A percentile compares a stretch with the other conserved stretches of the same genome.
Evolutionary conservation across 2,113 vertebrate genomes (phyloP).

Genomic region (Sylvietta virens): DNA sequence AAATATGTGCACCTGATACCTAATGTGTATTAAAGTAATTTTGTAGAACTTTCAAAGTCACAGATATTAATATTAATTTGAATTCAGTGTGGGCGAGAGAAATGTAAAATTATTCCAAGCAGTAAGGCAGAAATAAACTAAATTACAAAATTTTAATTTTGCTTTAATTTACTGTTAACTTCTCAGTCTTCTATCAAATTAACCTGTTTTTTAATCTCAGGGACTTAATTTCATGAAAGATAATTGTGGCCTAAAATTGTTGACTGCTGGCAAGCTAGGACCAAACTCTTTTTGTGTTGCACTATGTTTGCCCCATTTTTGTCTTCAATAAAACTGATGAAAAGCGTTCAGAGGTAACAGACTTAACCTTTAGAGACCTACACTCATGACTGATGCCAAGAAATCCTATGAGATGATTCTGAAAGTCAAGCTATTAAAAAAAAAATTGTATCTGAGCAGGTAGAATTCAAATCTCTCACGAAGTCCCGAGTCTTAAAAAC

Average conservation of each 20-base stretch:
- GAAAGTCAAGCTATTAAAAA: background rate
- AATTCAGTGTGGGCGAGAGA: background rate
- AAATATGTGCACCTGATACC: background rate
- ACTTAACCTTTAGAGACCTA: background rate
- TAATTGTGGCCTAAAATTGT: background rate
- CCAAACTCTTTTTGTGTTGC: background rate
- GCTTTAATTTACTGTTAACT: background rate
- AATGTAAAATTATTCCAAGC: background rate
- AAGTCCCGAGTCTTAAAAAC: background rate
- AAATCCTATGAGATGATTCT: background rate
- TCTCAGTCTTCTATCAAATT: background rate
- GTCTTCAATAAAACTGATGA: background rate
- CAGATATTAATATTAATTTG: background rate
- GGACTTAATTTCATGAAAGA: background rate
- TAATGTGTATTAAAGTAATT: background rate
- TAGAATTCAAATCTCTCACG: background rate
- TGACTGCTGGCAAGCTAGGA: background rate
- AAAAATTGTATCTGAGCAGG: background rate
- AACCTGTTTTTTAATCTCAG: background rate
- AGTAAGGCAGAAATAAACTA: background rate
- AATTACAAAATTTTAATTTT: background rate
- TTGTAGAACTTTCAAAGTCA: background rate
- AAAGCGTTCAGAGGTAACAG: background rate
- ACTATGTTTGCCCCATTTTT: accelerated
- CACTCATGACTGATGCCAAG: background rate